phyloP scores from a whole-genome alignment of 1,140 invertebrate genomes.

The Conus ventricosus region DNA sequence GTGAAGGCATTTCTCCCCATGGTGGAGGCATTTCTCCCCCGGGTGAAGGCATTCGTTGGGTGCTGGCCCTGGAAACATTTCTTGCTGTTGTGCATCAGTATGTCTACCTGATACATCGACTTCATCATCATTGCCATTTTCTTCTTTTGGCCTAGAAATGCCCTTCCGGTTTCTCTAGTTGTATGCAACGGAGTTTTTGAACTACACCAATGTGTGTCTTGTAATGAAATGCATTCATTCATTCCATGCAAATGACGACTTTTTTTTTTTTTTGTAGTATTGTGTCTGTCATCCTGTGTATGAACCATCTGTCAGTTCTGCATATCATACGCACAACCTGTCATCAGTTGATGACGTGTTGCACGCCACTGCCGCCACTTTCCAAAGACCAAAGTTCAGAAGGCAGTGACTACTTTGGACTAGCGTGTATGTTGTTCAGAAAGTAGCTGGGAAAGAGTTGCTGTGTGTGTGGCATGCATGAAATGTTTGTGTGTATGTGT shows the following conservation, averaged over 20 bases:
- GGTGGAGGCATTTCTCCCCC: no score
- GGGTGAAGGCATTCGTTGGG: no score
- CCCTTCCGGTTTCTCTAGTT: neutral
- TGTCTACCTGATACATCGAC: neutral
- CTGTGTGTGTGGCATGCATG: neutral
- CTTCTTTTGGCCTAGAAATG: neutral
- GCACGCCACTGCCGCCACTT: neutral
- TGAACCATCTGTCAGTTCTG: neutral
- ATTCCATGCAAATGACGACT: neutral
- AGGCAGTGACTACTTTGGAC: neutral
- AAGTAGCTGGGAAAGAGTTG: neutral
- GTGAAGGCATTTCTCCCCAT: no score
- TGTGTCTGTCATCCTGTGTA: neutral
- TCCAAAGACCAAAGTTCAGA: neutral
- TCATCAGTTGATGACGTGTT: neutral
- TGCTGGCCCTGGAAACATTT: no score
- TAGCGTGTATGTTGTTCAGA: neutral
- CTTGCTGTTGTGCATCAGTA: neutral
- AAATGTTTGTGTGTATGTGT: neutral
- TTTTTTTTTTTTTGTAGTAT: neutral
- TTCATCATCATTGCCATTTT: neutral
- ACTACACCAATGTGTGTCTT: neutral
- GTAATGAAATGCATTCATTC: neutral
- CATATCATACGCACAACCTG: neutral
- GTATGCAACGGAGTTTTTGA: neutral